Evolutionary conservation across 1,140 invertebrate genomes (phyloP), one percentile per base, ranked within the genome.

Genomic region (Condylostylus longicornis): DNA sequence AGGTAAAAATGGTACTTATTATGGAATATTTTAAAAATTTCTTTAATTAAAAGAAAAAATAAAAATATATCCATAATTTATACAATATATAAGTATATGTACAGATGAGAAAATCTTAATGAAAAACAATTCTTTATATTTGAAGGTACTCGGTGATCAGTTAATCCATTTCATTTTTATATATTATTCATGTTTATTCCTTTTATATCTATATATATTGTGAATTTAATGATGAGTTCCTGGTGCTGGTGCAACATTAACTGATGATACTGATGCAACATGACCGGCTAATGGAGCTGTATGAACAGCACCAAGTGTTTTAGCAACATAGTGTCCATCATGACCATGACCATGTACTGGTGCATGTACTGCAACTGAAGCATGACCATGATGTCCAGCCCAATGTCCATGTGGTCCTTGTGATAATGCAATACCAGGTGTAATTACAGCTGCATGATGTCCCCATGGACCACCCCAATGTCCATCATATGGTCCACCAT

Each of bases 201-300:
- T 4, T 4, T 27, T 27, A 27, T 13, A 3, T 27, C 14, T 10
- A 13, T n/a, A 4, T 5, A 4, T n/a, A 27, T 27, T 13, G 4
- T 4, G n/a, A 18, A 18, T 10, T 32, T 13, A 37, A 41, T 50
- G 58, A 5, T 46, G 18, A 21, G 59, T 62, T 49, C 59, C 55
- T 42, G 59, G 52, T 13, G 59, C 57, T 30, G 59, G 55, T 22
- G 51, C 52, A 25, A 54, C 50, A 43, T 62, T 62, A 54, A 27
- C 18, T 2, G 23, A 17, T 18, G 22, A 15, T 10, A 22, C 35
- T 18, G 23, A 29, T 15, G 17, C n/a, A 22, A 19, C 20, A 25
- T 37, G 35, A 42, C 58, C 51, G 13, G 57, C 55, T 29, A 60
- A 46, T 14, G 59, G 59, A 31, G 59, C 59, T 12, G 50, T 46